Percentiles rank a stretch among this genome's conserved stretches.
Conservation (phyloP, 2,888 invertebrate species). For the Drosophila incognita region DNA sequence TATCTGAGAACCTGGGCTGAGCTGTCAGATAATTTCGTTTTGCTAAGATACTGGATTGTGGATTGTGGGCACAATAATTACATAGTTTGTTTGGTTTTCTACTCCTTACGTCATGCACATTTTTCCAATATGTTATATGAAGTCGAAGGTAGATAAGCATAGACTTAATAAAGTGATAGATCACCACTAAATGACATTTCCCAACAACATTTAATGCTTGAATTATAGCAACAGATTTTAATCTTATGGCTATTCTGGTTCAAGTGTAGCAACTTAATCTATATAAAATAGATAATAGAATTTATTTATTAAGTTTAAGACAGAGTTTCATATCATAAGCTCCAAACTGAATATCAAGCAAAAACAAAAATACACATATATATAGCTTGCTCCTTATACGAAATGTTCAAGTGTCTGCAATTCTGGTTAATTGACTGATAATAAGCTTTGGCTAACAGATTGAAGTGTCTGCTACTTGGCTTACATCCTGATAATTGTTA, state of each 20-base stretch:
- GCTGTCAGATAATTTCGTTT: constrained; percentile 41
- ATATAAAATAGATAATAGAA: neutral
- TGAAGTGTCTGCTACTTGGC: constrained; percentile 5
- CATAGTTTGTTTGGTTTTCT: constrained; percentile 9
- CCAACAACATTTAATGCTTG: neutral
- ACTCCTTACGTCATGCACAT: constrained; percentile 2
- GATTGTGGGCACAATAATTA: constrained; percentile 20
- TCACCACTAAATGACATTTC: neutral
- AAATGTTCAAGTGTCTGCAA: constrained; percentile 10
- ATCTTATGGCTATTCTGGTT: neutral
- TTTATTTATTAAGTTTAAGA: neutral
- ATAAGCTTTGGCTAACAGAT: constrained; percentile 30
- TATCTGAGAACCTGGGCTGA: constrained; percentile 35
- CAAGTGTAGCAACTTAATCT: neutral
- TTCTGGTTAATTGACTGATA: constrained; percentile 47
- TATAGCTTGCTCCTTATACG: neutral
- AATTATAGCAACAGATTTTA: neutral
- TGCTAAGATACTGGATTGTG: constrained; percentile 32
- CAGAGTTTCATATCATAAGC: neutral
- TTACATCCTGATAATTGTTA: constrained; percentile 10
- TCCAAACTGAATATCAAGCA: neutral
- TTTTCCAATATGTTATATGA: constrained; percentile 4
- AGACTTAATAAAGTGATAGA: neutral
- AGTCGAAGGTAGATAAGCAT: neutral
- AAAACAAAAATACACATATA: neutral